Base-by-base conservation (phyloP, 2,888 invertebrate genomes). In the Eupithecia vulgata region DNA sequence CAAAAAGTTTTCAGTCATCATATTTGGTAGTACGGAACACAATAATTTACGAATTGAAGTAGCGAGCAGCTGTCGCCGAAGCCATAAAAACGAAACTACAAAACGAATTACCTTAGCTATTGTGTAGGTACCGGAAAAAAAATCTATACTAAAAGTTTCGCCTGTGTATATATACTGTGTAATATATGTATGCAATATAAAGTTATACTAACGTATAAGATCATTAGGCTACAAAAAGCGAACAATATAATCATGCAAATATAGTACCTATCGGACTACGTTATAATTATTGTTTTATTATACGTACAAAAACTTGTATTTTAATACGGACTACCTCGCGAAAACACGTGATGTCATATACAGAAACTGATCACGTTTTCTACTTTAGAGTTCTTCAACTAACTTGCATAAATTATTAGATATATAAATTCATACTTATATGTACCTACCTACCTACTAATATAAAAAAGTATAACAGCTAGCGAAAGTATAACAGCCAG, bases 231-330 rank as follows among this genome's bases (percentile, higher is more conserved):
- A 57, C 52, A 57, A 57, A 57, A 57, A 57, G 57, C 5, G 4
- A 64, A 12, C n/a, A n/a, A 64, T 62, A 62, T 62, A 64, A 64
- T 64, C 62, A 64, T 64, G 62, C 62, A 64, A 64, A 64, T 64
- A 35, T n/a, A n/a, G n/a, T n/a, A n/a, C n/a, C 8, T 30, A 61
- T 34, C 61, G 4, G 62, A 57, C 57, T 25, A 57, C 8, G 62
- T n/a, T 64, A 35, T 64, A 35, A 37, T 64, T 37, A 64, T 64
- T 37, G 17, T 37, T 64, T 37, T 64, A 64, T 37, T 64, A 8
- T 10, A 57, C 57, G n/a, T 4, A 64, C 37, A 64, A 64, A 64
- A 64, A 35, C 35, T 64, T 35, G 62, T 35, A 64, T 64, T 35
- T 57, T 21, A 64, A 37, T 37, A 62, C n/a, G 34, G 30, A 30